A percentile compares a stretch with the other conserved stretches of the same genome.
phyloP scores from a whole-genome alignment of 2,113 vertebrate genomes.

The Ptilonorhynchus violaceus region DNA sequence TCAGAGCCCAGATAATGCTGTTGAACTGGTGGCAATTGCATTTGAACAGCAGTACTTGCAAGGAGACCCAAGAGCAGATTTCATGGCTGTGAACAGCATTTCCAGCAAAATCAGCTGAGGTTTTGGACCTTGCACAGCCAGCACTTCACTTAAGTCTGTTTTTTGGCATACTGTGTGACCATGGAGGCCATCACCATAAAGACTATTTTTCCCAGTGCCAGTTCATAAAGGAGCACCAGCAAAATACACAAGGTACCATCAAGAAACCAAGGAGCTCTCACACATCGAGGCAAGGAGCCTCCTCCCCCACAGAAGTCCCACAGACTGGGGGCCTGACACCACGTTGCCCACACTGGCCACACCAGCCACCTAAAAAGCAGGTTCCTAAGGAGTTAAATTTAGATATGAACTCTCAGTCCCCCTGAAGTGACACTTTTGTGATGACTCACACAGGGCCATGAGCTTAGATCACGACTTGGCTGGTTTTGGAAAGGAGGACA shows the following conservation, averaged over 20 bases:
- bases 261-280: neutral
- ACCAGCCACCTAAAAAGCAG: neutral
- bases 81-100: neutral
- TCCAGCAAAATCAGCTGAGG: neutral
- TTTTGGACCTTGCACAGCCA: neutral
- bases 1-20: neutral
- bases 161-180: neutral
- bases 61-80: neutral
- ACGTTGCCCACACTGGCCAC: rapidly evolving
- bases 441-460: neutral
- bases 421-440: neutral
- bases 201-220: neutral
- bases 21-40: neutral
- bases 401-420: neutral
- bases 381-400: neutral
- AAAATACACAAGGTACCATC: neutral
- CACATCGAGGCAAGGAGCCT: neutral
- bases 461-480: neutral
- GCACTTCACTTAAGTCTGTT: neutral
- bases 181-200: neutral
- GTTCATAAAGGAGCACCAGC: neutral
- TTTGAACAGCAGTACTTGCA: neutral
- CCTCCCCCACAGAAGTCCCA: neutral
- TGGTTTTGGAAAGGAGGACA: neutral
- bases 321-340: neutral